These are phyloP conservation scores for Ridgeia piscesae DNA, from an alignment of 1,140 invertebrate genomes.

Conservation along the genomic window DNA sequence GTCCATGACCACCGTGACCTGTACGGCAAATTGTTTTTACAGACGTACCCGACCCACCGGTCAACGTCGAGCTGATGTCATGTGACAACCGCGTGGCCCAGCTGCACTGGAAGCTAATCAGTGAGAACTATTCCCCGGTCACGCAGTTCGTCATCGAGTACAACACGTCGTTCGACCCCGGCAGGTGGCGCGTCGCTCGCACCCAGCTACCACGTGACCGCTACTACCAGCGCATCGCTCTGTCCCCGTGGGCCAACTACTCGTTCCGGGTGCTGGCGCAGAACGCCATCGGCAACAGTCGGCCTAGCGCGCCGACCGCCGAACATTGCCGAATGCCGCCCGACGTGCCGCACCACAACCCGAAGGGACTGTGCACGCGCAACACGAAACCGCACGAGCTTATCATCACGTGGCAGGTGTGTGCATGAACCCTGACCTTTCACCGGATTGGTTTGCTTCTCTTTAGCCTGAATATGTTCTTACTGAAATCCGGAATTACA, in stretches of 20 bases:
- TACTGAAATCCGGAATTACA: too few relatives aligned
- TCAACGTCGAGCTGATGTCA: constrained; percentile 16
- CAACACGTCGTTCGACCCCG: constrained; percentile 92
- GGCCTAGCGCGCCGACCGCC: constrained; percentile 79
- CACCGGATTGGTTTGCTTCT: background rate
- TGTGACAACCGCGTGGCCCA: constrained; percentile 59
- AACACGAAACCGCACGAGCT: constrained; percentile 86
- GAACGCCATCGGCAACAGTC: constrained; percentile 89
- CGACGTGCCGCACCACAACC: constrained; percentile 91
- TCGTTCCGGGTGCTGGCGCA: constrained; percentile 90
- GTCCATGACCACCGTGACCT: background rate
- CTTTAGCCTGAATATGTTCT: too few relatives aligned
- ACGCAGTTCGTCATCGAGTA: constrained; percentile 87
- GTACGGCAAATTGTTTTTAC: constrained; percentile 31
- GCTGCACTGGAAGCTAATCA: constrained; percentile 81
- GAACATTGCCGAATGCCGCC: constrained; percentile 80
- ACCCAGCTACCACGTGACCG: constrained; percentile 29
- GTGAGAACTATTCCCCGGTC: constrained; percentile 93
- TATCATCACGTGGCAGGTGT: constrained; percentile 89
- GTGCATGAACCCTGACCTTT: constrained; percentile 43
- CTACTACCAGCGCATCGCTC: constrained; percentile 40
- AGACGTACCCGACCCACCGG: constrained; percentile 67
- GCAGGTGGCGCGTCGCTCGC: constrained; percentile 76
- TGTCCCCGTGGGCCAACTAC: constrained; percentile 93
- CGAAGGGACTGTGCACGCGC: constrained; percentile 87